Conservation (phyloP, 2,888 invertebrate species). For the Chalcis sispes region DNA sequence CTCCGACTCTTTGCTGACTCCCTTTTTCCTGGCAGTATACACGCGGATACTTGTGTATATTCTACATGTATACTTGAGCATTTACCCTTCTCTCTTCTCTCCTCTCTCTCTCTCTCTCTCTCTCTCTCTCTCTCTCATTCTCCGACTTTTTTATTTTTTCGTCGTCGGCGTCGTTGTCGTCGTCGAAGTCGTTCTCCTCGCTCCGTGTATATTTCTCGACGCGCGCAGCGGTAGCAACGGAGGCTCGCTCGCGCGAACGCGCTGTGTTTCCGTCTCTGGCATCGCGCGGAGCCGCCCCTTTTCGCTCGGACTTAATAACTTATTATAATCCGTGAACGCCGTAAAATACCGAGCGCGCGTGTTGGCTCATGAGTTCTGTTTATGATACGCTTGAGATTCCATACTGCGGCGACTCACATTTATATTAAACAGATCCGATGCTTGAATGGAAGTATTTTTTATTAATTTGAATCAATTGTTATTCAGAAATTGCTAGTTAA, state of each 20-base stretch:
- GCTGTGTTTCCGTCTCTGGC: slow-evolving; percentile 34
- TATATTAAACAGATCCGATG: no score
- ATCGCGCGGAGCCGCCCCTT: slow-evolving; percentile 48
- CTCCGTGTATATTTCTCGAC: no score
- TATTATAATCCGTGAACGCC: slow-evolving; percentile 65
- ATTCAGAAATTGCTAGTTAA: no score
- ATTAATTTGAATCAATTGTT: no score
- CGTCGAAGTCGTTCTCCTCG: not conserved
- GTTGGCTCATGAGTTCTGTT: not conserved
- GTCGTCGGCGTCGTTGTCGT: slow-evolving; percentile 31
- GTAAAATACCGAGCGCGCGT: slow-evolving; percentile 28
- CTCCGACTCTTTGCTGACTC: slow-evolving; percentile 68
- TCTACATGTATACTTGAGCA: no score
- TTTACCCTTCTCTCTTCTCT: slow-evolving; percentile 54
- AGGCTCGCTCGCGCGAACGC: not conserved
- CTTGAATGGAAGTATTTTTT: no score
- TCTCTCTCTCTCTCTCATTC: slow-evolving; percentile 58
- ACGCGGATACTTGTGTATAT: no score
- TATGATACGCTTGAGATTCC: not conserved
- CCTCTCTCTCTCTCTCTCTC: slow-evolving; percentile 57
- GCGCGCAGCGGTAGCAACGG: slow-evolving; percentile 15
- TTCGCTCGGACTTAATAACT: slow-evolving; percentile 66
- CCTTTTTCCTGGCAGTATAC: no score
- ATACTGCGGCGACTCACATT: no score
- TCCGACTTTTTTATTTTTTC: slow-evolving; percentile 50